Base-by-base conservation (phyloP, 2,797 vertebrate genomes). In the Urocyon cinereoargenteus region DNA sequence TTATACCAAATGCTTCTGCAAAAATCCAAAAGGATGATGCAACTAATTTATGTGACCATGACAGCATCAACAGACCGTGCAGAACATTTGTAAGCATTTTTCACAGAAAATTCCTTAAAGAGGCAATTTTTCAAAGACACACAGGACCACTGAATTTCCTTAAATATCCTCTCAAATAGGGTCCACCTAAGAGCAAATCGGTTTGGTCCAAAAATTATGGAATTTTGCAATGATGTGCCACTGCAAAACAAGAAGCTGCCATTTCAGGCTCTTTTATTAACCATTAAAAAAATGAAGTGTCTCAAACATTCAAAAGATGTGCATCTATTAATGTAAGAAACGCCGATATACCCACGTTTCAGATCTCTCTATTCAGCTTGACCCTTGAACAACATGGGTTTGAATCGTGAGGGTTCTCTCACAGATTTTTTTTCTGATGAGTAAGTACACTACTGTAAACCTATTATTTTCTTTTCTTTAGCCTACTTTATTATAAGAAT, bases 61-160 rank as follows among this genome's bases (percentile, higher is more conserved):
- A 81, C 34, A 70, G 22, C 14, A 12, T 19, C 14, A 2, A 68
- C 2, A 72, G 64, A 79, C 36, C 3, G 1, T 5, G 0, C 3
- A 26, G 13, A 73, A 45, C 11, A n/a, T 51, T 72, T 26, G 36
- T 22, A 53, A 73, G 19, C 45, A 83, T 57, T 72, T 95, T 90
- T 70, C 83, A 90, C 0, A 73, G 77, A 91, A 86, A 68, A 87
- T 49, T 82, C 45, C 36, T 81, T 83, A 49, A 77, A 77, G 64
- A 55, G 45, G 22, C 34, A 73, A 45, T 15, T 78, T 96, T 87
- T 87, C 72, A 92, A 64, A 82, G 59, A 91, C n/a, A 81, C 16
- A 90, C 40, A 62, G 57, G 18, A 24, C 31, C 62, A 72, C 0
- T 4, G 5, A 82, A 95, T 86, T 13, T 77, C 59, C 51, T 91